These are phyloP conservation scores for Solenodon paradoxus DNA, from an alignment of 2,113 vertebrate species.

Conservation along the genomic window DNA sequence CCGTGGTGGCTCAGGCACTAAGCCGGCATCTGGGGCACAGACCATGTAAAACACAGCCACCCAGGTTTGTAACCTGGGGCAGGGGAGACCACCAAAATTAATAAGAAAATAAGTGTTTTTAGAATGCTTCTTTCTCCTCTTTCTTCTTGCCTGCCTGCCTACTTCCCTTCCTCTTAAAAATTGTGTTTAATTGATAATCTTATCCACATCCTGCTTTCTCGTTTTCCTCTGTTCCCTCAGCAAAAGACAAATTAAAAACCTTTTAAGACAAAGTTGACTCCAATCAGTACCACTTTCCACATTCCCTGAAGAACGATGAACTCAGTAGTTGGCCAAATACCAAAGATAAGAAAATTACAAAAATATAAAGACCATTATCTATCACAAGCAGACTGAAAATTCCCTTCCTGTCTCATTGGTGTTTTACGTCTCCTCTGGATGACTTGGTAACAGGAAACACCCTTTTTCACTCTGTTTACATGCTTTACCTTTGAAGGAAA, in stretches of 20 bases:
- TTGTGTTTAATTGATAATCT: no score
- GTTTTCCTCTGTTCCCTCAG: background rate
- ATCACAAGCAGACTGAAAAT: background rate
- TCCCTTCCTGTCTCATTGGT: background rate
- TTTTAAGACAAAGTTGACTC: background rate
- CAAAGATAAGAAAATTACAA: constrained; percentile 21
- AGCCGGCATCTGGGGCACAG: no score
- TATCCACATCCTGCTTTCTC: background rate
- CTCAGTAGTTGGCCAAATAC: background rate
- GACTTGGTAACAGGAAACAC: background rate
- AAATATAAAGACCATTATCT: background rate
- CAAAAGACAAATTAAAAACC: constrained; percentile 23
- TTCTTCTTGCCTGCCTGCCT: no score
- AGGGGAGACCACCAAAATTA: no score
- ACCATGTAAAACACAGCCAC: no score
- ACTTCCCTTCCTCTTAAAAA: no score
- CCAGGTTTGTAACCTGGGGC: no score
- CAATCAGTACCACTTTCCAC: background rate
- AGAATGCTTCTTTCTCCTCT: no score
- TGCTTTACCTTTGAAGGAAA: background rate
- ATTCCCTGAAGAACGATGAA: background rate
- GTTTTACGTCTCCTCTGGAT: background rate
- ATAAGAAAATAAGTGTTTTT: no score
- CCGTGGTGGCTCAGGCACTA: no score
- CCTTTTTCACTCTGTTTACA: background rate